Evolutionary conservation across 2,797 vertebrate genomes (phyloP).

Genomic region (Poeciliopsis turneri): DNA sequence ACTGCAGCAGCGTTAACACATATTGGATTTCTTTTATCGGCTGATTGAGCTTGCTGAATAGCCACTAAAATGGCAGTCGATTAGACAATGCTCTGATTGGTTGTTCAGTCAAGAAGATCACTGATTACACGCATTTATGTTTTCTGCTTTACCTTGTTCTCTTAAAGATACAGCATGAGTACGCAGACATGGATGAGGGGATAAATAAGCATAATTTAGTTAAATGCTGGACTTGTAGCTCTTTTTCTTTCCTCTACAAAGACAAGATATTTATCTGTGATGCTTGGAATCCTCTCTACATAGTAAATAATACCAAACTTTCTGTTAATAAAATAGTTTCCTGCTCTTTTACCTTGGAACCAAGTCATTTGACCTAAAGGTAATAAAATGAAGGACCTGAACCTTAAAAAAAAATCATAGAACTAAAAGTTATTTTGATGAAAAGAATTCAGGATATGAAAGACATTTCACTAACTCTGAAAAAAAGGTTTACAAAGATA

Average conservation of each 20-base stretch:
- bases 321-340: not conserved
- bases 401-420: not conserved
- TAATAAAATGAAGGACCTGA: not conserved
- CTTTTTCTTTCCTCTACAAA: not conserved
- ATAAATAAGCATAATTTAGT: not conserved
- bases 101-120: conserved; percentile 17
- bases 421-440: not conserved
- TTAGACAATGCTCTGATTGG: conserved; percentile 9
- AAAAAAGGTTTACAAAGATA: not conserved
- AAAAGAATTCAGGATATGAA: not conserved
- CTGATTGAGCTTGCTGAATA: conserved; percentile 17
- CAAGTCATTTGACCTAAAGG: not conserved
- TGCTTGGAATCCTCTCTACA: not conserved
- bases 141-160: conserved; percentile 6
- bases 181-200: too few relatives aligned
- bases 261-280: not conserved
- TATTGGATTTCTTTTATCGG: conserved; percentile 1
- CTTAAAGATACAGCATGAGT: conserved; percentile 9
- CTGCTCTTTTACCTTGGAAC: not conserved
- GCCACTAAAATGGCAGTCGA: not conserved
- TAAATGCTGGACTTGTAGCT: not conserved
- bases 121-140: conserved; percentile 13
- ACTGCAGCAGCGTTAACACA: not conserved
- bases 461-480: not conserved
- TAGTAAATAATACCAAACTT: not conserved